Conservation (phyloP, 2,113 vertebrate genomes). For the Rhipidura dahli region DNA sequence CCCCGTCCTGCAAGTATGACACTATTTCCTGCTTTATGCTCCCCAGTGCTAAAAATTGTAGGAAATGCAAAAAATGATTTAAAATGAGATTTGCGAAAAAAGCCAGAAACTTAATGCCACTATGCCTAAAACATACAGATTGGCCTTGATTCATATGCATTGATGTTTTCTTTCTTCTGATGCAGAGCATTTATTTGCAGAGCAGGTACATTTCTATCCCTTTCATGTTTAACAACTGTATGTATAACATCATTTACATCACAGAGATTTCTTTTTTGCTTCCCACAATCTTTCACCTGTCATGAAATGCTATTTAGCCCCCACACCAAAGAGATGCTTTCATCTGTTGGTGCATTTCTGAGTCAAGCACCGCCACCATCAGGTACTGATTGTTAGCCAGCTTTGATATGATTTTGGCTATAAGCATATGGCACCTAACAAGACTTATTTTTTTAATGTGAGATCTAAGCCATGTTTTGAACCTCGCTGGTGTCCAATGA, state of each 20-base stretch:
- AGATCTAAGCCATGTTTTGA: neutral
- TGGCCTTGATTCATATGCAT: neutral
- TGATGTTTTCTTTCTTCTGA: conserved; percentile 12
- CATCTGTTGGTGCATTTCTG: neutral
- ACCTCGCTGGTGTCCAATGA: neutral
- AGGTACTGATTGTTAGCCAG: neutral
- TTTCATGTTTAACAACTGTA: neutral
- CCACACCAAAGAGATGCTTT: neutral
- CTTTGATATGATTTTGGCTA: neutral
- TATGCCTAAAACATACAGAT: neutral
- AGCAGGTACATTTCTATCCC: conserved; percentile 35
- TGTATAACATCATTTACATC: neutral
- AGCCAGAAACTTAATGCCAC: neutral
- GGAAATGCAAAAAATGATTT: neutral
- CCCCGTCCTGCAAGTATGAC: neutral
- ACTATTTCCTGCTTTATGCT: neutral
- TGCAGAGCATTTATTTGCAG: conserved; percentile 51
- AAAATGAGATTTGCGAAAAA: neutral
- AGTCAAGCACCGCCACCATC: neutral
- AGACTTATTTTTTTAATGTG: neutral
- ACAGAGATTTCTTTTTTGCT: neutral
- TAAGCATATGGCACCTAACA: neutral
- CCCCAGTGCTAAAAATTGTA: neutral
- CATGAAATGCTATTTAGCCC: neutral
- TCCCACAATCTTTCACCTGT: neutral